phyloP scores from a whole-genome alignment of 2,113 vertebrate genomes.

The Corydoras sp. region DNA sequence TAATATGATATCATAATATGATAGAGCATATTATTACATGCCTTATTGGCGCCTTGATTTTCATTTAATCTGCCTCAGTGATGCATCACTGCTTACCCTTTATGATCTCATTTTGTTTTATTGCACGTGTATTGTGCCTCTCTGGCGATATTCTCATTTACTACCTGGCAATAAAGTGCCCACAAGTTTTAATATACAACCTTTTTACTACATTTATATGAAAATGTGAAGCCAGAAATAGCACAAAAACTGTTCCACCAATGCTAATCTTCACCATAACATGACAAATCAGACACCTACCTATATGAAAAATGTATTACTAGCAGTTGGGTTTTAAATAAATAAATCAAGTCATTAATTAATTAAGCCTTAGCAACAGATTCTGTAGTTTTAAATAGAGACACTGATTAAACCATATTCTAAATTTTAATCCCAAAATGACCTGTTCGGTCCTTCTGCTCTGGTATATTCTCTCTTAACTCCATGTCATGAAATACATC shows the following conservation, averaged over 20 bases:
- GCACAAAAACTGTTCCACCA: constrained; percentile 11
- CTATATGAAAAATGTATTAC: not conserved
- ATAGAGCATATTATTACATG: constrained; percentile 68
- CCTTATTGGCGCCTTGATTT: constrained; percentile 75
- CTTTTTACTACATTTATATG: constrained; percentile 54
- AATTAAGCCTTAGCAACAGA: not conserved
- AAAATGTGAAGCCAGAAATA: constrained; percentile 4
- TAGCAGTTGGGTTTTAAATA: too few species aligned
- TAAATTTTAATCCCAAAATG: not conserved
- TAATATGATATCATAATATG: constrained; percentile 43
- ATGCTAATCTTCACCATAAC: not conserved
- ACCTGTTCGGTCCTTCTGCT: not conserved
- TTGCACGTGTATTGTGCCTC: constrained; percentile 69
- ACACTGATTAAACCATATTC: not conserved
- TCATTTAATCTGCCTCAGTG: constrained; percentile 68
- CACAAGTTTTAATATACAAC: constrained; percentile 60
- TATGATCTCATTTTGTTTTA: constrained; percentile 76
- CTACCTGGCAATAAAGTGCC: constrained; percentile 61
- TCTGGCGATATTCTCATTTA: constrained; percentile 56
- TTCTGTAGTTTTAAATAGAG: not conserved
- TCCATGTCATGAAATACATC: not conserved
- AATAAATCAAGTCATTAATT: not conserved
- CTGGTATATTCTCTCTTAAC: not conserved
- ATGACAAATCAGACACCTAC: not conserved
- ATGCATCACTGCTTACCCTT: constrained; percentile 69